Base-by-base conservation (phyloP, 2,888 invertebrate species). In the Heteromyza rotundicornis region DNA sequence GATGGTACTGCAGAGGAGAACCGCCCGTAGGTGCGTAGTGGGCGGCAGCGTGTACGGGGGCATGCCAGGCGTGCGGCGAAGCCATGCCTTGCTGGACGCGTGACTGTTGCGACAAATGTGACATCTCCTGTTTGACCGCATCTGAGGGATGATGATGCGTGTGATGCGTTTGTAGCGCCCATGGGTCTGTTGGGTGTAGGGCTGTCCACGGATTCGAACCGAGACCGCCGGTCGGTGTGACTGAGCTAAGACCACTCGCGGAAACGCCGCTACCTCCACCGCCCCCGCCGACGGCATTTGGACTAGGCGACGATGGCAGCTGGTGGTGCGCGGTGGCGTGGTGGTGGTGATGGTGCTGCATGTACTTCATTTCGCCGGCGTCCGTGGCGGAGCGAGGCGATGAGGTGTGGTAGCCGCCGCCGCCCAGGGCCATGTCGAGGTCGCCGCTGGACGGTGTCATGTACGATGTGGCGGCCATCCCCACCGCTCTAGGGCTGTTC, bases 381-480 rank as follows among this genome's bases (percentile, higher is more conserved):
- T 93, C 93, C 71, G 89, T 88, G 78, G 92, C 93, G 76, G 91
- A 91, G 80, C 93, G 89, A 82, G 94, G 94, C 86, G 93, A 93
- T 63, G 86, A 85, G 64, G 87, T 86, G 83, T 91, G 91, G 83
- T 93, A 93, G 83, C 91, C 91, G 84, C 91, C 90, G 83, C 91
- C 90, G 81, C 92, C 91, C 83, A 91, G 87, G 72, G 86, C 87
- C 84, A 88, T 86, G 80, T 88, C 87, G 80, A 89, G 87, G 82
- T 93, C 93, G 85, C 92, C 90, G 71, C 81, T 81, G 84, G 92
- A 90, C 86, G 92, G 91, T 86, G 94, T 92, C 89, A 95, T 92
- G 87, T 95, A 95, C 87, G 94, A 92, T 86, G 95, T 93, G 88
- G 95, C 94, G 89, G 95, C 94, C 94, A 95, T 95, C 90, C 87